Evolutionary conservation across 2,113 vertebrate genomes (phyloP).

Genomic region (Archocentrus centrarchus): DNA sequence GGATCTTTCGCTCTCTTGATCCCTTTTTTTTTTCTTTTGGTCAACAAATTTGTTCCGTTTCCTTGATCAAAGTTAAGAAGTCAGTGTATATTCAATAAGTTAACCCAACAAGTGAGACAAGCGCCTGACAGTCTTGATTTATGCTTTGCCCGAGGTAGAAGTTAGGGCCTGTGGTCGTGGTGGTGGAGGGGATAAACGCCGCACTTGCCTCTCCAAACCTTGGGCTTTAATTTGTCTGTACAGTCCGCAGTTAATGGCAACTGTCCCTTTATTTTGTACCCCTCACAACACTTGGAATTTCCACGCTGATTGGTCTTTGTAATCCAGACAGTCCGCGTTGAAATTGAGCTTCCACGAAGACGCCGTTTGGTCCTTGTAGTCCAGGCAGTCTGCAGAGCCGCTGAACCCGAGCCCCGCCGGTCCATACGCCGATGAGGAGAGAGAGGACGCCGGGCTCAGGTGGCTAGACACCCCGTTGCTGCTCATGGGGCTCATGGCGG

Average conservation of each 20-base stretch:
- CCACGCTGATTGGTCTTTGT: slow-evolving; percentile 99
- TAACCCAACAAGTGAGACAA: slow-evolving; percentile 66
- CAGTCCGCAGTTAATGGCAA: slow-evolving; percentile 29
- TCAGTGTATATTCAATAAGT: slow-evolving; percentile 72
- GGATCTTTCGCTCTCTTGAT: slow-evolving; percentile 56
- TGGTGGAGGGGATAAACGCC: background rate
- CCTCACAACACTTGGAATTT: slow-evolving; percentile 99
- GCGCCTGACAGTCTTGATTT: slow-evolving; percentile 47
- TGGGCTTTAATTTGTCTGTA: slow-evolving; percentile 3
- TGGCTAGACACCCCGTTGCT: slow-evolving; percentile 91
- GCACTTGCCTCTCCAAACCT: slow-evolving; percentile 9
- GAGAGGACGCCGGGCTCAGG: slow-evolving; percentile 91
- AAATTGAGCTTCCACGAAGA: slow-evolving; percentile 99
- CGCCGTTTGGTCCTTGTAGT: slow-evolving; percentile 98
- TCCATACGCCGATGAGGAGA: slow-evolving; percentile 94
- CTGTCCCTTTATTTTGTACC: slow-evolving; percentile 1
- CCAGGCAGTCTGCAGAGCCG: slow-evolving; percentile 96
- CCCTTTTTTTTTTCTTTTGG: slow-evolving; percentile 46
- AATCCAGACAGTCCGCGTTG: slow-evolving; percentile 99
- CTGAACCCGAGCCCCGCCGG: slow-evolving; percentile 95
- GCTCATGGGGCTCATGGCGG: slow-evolving; percentile 93
- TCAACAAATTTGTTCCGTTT: slow-evolving; percentile 72
- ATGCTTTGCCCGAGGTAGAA: slow-evolving; percentile 67
- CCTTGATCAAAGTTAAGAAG: slow-evolving; percentile 77
- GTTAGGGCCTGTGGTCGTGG: slow-evolving; percentile 37